Evolutionary conservation across 2,888 invertebrate species (phyloP).

Genomic region (Seira ritae): DNA sequence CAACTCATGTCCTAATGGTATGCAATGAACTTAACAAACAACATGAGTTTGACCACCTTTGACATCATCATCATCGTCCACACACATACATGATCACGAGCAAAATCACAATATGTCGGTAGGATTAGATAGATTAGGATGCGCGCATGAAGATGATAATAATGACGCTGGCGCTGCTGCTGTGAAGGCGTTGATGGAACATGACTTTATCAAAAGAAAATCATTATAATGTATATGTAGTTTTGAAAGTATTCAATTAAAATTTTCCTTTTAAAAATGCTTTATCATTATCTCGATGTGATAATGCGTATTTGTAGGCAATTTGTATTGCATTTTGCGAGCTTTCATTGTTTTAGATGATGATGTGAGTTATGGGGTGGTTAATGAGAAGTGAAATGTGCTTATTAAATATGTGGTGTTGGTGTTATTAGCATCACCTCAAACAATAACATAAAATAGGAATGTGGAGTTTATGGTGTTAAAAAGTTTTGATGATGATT

Average conservation of each 20-base stretch:
- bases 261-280: background rate
- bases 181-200: background rate
- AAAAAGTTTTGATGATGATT: too few relatives aligned
- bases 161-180: too few relatives aligned
- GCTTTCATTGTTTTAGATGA: conserved; percentile 32
- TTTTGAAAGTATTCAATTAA: background rate
- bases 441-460: too few relatives aligned
- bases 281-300: background rate
- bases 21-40: background rate
- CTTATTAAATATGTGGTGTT: conserved; percentile 48
- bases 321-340: background rate
- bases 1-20: background rate
- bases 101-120: too few relatives aligned
- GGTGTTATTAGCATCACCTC: too few relatives aligned
- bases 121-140: too few relatives aligned
- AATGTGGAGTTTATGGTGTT: too few relatives aligned
- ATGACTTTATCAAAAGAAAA: background rate
- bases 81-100: too few relatives aligned
- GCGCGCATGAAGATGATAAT: too few relatives aligned
- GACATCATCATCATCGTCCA: background rate
- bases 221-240: background rate
- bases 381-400: conserved; percentile 38
- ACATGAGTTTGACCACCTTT: background rate
- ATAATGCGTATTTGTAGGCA: background rate
- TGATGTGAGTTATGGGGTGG: conserved; percentile 11